Evolutionary conservation across 92 coral and sea anemone genomes (phyloP).

Genomic region (Epizoanthus illoricatus): DNA sequence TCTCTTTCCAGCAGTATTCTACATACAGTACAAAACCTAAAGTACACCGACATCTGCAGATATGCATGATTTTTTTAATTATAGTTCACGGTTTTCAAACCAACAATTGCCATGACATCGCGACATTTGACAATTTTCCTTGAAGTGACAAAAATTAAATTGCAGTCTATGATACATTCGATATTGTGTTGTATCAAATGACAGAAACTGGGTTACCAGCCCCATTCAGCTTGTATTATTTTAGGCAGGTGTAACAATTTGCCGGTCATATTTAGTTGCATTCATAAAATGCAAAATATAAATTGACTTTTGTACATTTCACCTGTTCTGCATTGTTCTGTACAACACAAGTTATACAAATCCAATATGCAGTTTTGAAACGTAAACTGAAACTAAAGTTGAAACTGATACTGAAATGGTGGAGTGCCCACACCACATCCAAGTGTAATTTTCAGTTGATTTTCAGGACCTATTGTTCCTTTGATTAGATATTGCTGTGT

Average conservation of each 20-base stretch:
- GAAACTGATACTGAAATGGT: background rate
- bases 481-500: no score
- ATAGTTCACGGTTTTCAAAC: background rate
- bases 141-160: background rate
- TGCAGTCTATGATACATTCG: background rate
- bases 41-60: background rate
- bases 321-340: constrained; percentile 5
- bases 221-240: background rate
- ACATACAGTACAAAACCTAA: background rate
- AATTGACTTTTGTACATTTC: constrained; percentile 4
- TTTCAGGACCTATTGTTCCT: no score
- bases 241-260: background rate
- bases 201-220: background rate
- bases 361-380: background rate
- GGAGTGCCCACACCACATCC: no score
- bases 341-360: background rate
- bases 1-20: background rate
- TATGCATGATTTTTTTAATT: background rate
- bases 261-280: no score
- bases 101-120: background rate
- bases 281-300: background rate
- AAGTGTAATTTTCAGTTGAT: no score
- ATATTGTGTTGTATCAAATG: background rate
- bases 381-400: background rate
- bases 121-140: background rate